These are phyloP conservation scores for Epizoanthus illoricatus DNA, from an alignment of 92 coral and sea anemone genomes.

Conservation along the genomic window DNA sequence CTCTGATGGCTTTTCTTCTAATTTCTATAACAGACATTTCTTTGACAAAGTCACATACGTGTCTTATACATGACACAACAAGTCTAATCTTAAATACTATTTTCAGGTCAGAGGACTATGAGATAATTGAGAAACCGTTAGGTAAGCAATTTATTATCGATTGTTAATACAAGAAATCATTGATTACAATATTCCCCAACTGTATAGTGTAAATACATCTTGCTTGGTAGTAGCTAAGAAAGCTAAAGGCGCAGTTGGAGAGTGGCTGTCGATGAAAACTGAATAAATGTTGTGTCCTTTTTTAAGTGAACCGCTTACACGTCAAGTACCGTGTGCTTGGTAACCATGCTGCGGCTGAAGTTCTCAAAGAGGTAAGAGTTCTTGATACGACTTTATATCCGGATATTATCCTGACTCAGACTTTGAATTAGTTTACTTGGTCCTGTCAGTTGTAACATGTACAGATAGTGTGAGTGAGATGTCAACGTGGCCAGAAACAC, in stretches of 20 bases:
- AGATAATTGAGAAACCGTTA: slow-evolving; percentile 77
- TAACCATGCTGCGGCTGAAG: slow-evolving; percentile 91
- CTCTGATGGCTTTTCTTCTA: too few relatives aligned
- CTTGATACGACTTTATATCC: background rate
- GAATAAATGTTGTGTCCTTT: slow-evolving; percentile 1
- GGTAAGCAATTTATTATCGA: slow-evolving; percentile 46
- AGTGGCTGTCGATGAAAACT: background rate
- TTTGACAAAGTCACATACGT: too few relatives aligned
- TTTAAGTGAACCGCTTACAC: slow-evolving; percentile 81
- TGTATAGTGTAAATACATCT: too few relatives aligned
- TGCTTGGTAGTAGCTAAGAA: too few relatives aligned
- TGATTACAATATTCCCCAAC: too few relatives aligned
- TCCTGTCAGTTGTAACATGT: too few relatives aligned
- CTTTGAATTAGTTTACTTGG: too few relatives aligned
- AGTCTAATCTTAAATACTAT: slow-evolving; percentile 2
- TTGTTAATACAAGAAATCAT: too few relatives aligned
- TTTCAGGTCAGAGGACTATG: slow-evolving; percentile 84
- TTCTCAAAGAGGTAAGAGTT: slow-evolving; percentile 79
- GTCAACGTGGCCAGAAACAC: too few relatives aligned
- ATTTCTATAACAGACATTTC: too few relatives aligned
- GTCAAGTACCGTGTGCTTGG: slow-evolving; percentile 88
- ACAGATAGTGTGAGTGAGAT: too few relatives aligned
- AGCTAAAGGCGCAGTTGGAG: background rate
- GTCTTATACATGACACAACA: too few relatives aligned
- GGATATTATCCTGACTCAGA: background rate